Conservation (phyloP, 2,113 vertebrate genomes). For the Mormyrus lacerda region DNA sequence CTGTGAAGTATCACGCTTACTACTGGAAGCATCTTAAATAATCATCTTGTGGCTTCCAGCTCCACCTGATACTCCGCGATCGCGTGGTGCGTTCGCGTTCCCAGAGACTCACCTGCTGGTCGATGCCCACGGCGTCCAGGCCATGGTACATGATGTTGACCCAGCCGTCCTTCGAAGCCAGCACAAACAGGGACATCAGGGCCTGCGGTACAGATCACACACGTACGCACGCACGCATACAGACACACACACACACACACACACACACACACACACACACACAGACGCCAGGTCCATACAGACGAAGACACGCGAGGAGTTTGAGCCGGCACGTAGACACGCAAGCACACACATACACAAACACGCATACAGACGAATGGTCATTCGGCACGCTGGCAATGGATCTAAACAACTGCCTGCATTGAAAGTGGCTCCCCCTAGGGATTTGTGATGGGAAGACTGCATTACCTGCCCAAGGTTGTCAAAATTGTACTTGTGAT, state of each 20-base stretch:
- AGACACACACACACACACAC: constrained; percentile 4
- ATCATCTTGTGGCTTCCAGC: background rate
- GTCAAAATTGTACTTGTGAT: constrained; percentile 98
- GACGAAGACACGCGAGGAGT: background rate
- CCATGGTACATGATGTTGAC: constrained; percentile 99
- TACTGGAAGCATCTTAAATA: constrained; percentile 74
- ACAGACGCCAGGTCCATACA: constrained; percentile 14
- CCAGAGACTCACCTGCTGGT: constrained; percentile 75
- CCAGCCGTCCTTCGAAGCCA: constrained; percentile 98
- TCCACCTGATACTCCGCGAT: background rate
- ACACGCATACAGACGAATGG: constrained; percentile 2
- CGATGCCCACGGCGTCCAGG: constrained; percentile 85
- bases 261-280: constrained; percentile 9
- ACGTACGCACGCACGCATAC: background rate
- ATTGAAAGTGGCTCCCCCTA: background rate
- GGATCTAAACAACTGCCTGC: background rate
- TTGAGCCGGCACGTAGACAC: background rate
- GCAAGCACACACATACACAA: background rate
- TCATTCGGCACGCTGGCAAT: background rate
- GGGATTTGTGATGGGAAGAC: background rate
- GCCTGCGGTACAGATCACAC: constrained; percentile 59
- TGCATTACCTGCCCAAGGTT: constrained; percentile 85
- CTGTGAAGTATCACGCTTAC: constrained; percentile 39
- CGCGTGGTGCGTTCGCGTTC: background rate
- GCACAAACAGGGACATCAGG: constrained; percentile 95